These are phyloP conservation scores for Erythrocebus patas DNA, from an alignment of 2,113 vertebrate species.

Conservation along the genomic window DNA sequence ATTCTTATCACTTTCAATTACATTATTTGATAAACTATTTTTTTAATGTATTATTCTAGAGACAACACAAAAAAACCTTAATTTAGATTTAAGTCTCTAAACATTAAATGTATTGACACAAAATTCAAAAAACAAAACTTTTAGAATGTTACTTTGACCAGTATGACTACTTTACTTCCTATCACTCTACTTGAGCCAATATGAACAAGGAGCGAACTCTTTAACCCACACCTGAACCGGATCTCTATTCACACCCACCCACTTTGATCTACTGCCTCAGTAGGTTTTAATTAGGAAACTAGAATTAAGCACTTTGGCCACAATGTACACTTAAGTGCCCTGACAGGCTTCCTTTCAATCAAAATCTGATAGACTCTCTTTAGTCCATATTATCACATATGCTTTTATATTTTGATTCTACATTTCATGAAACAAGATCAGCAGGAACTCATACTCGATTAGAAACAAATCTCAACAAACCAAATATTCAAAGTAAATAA, in stretches of 20 bases:
- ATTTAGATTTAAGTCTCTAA: neutral
- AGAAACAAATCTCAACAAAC: neutral
- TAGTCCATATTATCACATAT: neutral
- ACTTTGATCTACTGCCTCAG: neutral
- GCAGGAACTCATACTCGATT: neutral
- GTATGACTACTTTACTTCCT: neutral
- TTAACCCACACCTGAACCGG: neutral
- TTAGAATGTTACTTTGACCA: neutral
- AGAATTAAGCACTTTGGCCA: neutral
- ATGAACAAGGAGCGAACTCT: neutral
- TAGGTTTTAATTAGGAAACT: constrained; percentile 26
- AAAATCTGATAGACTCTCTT: neutral
- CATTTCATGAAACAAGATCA: constrained; percentile 15
- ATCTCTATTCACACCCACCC: neutral
- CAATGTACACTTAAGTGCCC: neutral
- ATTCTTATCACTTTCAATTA: neutral
- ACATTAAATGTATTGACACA: neutral
- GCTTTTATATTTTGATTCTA: neutral
- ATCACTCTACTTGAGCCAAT: neutral
- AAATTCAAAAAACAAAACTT: neutral
- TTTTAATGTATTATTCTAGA: neutral
- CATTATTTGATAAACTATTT: neutral
- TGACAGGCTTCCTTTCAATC: neutral
- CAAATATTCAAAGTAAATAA: neutral
- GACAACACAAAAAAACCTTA: neutral